Conservation (phyloP, 2,888 invertebrate genomes). For the Rapana venosa region DNA sequence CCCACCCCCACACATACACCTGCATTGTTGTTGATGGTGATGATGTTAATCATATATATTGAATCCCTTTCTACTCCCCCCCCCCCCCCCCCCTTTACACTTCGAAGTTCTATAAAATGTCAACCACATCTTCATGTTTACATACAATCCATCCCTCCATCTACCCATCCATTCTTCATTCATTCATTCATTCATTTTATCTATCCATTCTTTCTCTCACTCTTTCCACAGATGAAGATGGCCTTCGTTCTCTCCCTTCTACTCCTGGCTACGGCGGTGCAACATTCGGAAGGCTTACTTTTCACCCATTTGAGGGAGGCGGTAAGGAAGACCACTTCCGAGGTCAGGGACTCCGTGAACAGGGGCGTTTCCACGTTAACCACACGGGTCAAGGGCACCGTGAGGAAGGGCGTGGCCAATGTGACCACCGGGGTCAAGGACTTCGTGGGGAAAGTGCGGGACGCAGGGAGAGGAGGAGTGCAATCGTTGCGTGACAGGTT, state of each 20-base stretch:
- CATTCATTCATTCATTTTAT: too few relatives aligned
- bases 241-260: not conserved
- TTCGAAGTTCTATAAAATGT: too few relatives aligned
- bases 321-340: not conserved
- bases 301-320: not conserved
- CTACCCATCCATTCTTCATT: too few relatives aligned
- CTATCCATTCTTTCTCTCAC: not conserved
- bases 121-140: too few relatives aligned
- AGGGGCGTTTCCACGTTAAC: too few relatives aligned
- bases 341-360: not conserved
- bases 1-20: too few relatives aligned
- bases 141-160: too few relatives aligned
- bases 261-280: constrained; percentile 3
- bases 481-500: not conserved
- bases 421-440: not conserved
- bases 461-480: not conserved
- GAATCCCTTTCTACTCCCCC: too few relatives aligned
- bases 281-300: constrained; percentile 1
- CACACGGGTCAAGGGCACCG: not conserved
- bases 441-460: not conserved
- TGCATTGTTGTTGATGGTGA: too few relatives aligned
- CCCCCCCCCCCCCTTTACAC: too few relatives aligned
- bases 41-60: too few relatives aligned
- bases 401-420: not conserved
- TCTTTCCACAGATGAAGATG: constrained; percentile 24